A percentile compares a stretch with the other conserved stretches of the same genome.
These are phyloP conservation scores for Colaptes auratus DNA, from an alignment of 2,113 vertebrate species.

Conservation along the genomic window DNA sequence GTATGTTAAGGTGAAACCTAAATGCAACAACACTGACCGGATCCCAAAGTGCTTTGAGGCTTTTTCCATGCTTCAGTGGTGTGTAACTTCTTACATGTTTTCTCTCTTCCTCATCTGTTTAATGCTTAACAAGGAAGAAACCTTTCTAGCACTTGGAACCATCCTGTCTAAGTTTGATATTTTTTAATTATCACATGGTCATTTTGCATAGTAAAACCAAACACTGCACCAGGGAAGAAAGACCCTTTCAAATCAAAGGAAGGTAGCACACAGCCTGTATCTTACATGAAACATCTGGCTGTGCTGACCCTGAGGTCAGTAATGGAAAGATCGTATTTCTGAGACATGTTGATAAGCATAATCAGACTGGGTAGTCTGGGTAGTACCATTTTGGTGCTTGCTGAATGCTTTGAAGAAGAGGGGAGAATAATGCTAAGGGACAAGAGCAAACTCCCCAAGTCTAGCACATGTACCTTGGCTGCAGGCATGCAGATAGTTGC, in stretches of 20 bases:
- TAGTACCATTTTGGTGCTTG: not conserved
- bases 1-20: not conserved
- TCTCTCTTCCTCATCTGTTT: not conserved
- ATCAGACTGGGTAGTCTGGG: not conserved
- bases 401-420: not conserved
- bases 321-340: not conserved
- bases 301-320: not conserved
- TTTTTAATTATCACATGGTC: not conserved
- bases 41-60: not conserved
- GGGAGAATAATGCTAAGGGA: not conserved
- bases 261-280: not conserved
- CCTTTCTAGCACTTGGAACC: not conserved
- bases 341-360: not conserved
- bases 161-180: not conserved
- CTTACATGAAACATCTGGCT: not conserved
- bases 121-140: not conserved
- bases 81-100: not conserved
- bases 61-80: not conserved
- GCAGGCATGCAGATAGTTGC: not conserved
- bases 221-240: not conserved
- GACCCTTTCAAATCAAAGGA: not conserved
- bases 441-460: not conserved
- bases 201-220: not conserved
- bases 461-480: not conserved
- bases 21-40: not conserved